Conservation (phyloP, 2,888 invertebrate species). For the Oscheius sp. region DNA sequence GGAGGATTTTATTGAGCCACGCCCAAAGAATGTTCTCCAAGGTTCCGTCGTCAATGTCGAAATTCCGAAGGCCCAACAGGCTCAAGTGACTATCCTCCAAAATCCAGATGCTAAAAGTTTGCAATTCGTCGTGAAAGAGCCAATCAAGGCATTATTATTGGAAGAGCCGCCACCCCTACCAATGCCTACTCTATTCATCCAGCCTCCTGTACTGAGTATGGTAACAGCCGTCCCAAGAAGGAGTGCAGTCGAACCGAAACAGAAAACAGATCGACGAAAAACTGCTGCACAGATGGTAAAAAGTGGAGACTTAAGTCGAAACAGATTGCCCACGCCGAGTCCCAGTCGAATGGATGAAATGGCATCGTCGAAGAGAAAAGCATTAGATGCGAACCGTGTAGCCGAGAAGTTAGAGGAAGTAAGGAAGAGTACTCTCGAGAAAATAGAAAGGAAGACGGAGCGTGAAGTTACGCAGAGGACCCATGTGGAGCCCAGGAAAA, state of each 20-base stretch:
- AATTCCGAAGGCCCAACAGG: constrained; percentile 32
- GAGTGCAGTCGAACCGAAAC: not conserved
- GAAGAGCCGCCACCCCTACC: not conserved
- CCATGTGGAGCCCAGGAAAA: too few species aligned
- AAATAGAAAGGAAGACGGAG: too few species aligned
- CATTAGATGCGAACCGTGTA: too few species aligned
- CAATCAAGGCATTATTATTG: not conserved
- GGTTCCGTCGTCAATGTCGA: constrained; percentile 47
- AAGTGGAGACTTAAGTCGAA: not conserved
- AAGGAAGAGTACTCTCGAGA: too few species aligned
- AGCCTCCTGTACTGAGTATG: too few species aligned
- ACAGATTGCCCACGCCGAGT: not conserved
- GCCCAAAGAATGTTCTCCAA: constrained; percentile 37
- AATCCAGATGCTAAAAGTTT: not conserved
- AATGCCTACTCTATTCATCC: not conserved
- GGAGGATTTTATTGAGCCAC: not conserved
- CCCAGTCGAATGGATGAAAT: not conserved
- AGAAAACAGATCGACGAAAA: not conserved
- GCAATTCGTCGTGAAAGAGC: not conserved
- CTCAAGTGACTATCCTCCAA: not conserved
- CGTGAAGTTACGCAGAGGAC: too few species aligned
- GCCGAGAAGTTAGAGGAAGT: too few species aligned
- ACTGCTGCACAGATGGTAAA: not conserved
- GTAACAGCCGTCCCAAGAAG: too few species aligned
- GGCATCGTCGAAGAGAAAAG: not conserved